Evolutionary conservation across 2,113 vertebrate genomes (phyloP), one percentile per base, ranked within the genome.

Genomic region (Pelecanus crispus): DNA sequence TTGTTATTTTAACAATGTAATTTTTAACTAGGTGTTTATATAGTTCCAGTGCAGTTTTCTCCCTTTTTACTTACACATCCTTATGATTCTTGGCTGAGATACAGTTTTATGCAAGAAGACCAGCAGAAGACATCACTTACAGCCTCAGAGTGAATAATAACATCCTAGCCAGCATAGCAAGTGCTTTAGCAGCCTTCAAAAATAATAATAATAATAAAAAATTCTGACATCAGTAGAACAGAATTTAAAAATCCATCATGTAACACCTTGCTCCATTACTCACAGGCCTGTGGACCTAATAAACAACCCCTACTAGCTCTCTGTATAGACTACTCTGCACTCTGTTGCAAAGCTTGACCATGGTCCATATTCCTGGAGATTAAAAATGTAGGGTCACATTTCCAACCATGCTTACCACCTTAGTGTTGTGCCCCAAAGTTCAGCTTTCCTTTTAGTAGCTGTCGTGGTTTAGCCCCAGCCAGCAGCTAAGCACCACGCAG

Each of bases 21-120:
- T 74, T 84, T 96, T 95, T 18, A 90, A 95, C 90, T 86, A 86
- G 90, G 77, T 90, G 92, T 90, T 93, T 96, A 90, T 96, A 94
- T 84, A 88, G 53, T 94, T 95, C 74, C 58, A 63, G 45, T n/a
- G 59, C 36, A 53, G 20, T 88, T 95, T 88, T 90, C 56, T 84
- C 34, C n/a, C 31, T 59, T 95, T 90, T 90, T 63, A 63, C 79
- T 86, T 85, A 55, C 25, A 81, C 20, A 66, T 42, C n/a, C 47
- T 92, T 93, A 79, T 56, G 75, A 56, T 95, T 89, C 65, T 91
- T 95, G 92, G 91, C 88, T 70, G 44, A 91, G 58, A 68, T 13
- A 52, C 10, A 20, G 29, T 40, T 91, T 89, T 68, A n/a, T 45
- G 56, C 29, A 75, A 74, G 71, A 95, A 66, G 88, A 86, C 25